phyloP scores from a whole-genome alignment of 2,797 vertebrate species.

The Orestias chungarensis region DNA sequence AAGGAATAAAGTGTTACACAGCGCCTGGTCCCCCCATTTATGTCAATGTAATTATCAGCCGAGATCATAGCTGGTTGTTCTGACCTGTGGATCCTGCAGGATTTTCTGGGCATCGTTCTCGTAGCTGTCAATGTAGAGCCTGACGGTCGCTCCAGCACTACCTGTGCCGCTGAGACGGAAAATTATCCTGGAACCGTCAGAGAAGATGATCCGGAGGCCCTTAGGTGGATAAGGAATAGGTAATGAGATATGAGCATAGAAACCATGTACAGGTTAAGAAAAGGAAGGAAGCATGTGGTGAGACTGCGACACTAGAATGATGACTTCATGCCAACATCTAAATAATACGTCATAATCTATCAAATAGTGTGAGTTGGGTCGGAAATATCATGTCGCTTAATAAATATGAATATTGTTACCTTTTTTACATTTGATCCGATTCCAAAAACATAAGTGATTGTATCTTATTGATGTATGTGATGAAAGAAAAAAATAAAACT shows the following conservation, averaged over 20 bases:
- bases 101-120: constrained; percentile 93
- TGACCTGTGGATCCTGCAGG: constrained; percentile 92
- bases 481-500: background rate
- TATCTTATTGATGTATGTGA: background rate
- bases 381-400: background rate
- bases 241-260: constrained; percentile 6
- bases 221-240: constrained; percentile 58
- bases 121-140: constrained; percentile 98
- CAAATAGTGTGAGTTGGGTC: background rate
- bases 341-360: background rate
- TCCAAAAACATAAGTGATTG: background rate
- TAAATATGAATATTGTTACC: background rate
- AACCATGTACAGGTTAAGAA: constrained; percentile 23
- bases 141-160: constrained; percentile 93
- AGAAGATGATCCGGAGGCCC: constrained; percentile 95
- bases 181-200: constrained; percentile 94
- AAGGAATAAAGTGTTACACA: background rate
- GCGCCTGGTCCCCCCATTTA: background rate
- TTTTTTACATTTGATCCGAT: background rate
- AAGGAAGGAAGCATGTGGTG: background rate
- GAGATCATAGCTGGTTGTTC: constrained; percentile 22
- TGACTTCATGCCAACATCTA: constrained; percentile 3
- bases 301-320: background rate
- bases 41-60: constrained; percentile 42
- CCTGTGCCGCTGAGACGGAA: constrained; percentile 98